These are phyloP conservation scores for Argopecten irradians DNA, from an alignment of 1,140 invertebrate genomes.

Conservation along the genomic window DNA sequence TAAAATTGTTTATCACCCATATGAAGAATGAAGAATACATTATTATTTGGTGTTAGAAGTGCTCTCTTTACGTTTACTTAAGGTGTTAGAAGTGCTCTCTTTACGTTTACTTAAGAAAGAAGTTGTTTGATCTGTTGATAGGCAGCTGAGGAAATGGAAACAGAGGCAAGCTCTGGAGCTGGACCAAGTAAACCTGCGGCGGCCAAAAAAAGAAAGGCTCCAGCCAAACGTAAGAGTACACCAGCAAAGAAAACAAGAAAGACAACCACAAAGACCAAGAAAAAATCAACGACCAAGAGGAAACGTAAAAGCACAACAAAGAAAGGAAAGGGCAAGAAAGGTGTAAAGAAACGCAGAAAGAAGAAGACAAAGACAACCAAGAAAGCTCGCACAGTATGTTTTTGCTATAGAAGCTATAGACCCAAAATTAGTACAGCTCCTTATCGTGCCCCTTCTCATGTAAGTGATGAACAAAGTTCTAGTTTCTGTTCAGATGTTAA, in stretches of 20 bases:
- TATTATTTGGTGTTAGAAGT: too few species aligned
- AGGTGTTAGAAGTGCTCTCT: neutral
- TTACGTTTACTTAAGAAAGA: neutral
- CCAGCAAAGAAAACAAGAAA: conserved; percentile 50
- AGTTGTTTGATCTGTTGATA: neutral
- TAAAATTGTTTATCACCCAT: too few species aligned
- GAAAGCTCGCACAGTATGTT: conserved; percentile 59
- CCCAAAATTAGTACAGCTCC: neutral
- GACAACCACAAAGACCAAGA: conserved; percentile 46
- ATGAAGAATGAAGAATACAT: too few species aligned
- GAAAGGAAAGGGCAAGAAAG: conserved; percentile 50
- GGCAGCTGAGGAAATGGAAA: neutral
- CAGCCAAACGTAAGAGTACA: conserved; percentile 44
- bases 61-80: neutral
- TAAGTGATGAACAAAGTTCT: neutral
- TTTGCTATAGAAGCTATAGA: conserved; percentile 16
- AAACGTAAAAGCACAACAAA: conserved; percentile 55
- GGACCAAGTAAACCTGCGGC: neutral
- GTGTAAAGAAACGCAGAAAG: conserved; percentile 47
- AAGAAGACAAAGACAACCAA: conserved; percentile 62
- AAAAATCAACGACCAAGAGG: conserved; percentile 39
- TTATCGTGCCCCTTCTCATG: neutral
- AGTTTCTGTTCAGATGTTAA: neutral
- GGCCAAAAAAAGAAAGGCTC: neutral
- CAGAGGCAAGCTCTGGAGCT: neutral